These are phyloP conservation scores for Tretioscincus oriximinensis DNA, from an alignment of 2,113 vertebrate species.

Conservation along the genomic window DNA sequence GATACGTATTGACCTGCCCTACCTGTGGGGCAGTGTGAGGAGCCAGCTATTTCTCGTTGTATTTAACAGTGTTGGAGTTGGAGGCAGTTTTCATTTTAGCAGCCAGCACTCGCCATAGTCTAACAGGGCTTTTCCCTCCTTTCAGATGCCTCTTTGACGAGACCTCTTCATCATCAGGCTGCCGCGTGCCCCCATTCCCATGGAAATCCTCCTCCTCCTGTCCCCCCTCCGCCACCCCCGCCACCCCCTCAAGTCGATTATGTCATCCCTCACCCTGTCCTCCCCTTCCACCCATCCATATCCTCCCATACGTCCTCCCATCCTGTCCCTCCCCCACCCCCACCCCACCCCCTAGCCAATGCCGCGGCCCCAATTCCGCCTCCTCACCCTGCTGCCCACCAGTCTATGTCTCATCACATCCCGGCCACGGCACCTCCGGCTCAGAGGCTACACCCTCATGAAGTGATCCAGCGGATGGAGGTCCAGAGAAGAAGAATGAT, in stretches of 20 bases:
- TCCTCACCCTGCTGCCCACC: conserved; percentile 88
- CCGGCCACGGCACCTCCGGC: conserved; percentile 85
- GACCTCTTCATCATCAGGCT: conserved; percentile 92
- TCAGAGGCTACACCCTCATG: conserved; percentile 93
- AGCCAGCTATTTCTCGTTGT: too few species aligned
- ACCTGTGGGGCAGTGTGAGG: too few species aligned
- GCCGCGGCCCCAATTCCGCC: conserved; percentile 84
- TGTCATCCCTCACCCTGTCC: conserved; percentile 92
- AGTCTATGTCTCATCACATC: conserved; percentile 90
- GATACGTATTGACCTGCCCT: too few species aligned
- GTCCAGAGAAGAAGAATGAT: conserved; percentile 94
- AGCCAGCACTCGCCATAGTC: not conserved
- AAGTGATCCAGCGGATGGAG: conserved; percentile 96
- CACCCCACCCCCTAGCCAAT: conserved; percentile 84
- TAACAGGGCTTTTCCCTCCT: conserved; percentile 30
- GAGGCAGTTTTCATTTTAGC: too few species aligned
- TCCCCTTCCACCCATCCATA: conserved; percentile 89
- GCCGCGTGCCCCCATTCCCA: conserved; percentile 93
- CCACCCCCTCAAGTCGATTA: conserved; percentile 91
- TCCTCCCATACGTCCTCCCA: conserved; percentile 87
- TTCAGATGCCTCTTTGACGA: conserved; percentile 88
- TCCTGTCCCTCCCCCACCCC: conserved; percentile 84
- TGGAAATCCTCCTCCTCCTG: conserved; percentile 86
- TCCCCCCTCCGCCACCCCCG: conserved; percentile 84
- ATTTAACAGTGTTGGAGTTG: too few species aligned